Evolutionary conservation across 64 coral and sea anemone species (phyloP), one percentile per base, ranked within the genome.

Genomic region (Actinia equina): DNA sequence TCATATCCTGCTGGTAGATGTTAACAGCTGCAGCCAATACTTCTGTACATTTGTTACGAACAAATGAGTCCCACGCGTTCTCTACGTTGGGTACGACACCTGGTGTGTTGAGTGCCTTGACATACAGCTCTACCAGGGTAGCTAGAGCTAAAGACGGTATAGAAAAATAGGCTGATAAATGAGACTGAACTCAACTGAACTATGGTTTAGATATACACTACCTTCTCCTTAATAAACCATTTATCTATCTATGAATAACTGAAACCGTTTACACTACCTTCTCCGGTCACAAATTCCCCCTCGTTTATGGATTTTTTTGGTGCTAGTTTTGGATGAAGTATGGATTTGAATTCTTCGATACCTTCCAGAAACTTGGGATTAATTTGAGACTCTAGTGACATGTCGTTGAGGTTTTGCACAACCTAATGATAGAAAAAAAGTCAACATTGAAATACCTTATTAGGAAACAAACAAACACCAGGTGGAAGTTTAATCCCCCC

Each of bases 211-310:
- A n/a, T n/a, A n/a, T n/a, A n/a, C n/a, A n/a, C n/a, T n/a, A n/a
- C n/a, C n/a, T n/a, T n/a, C n/a, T n/a, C n/a, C n/a, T n/a, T n/a
- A n/a, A n/a, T n/a, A n/a, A n/a, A n/a, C n/a, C n/a, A n/a, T n/a
- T n/a, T n/a, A n/a, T n/a, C n/a, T n/a, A n/a, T n/a, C n/a, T n/a
- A n/a, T n/a, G n/a, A n/a, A n/a, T n/a, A n/a, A n/a, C n/a, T n/a
- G n/a, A n/a, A n/a, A n/a, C n/a, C n/a, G n/a, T n/a, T n/a, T n/a
- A 60, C 4, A 0, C 63, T 79, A 91, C 93, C 93, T 89, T 95
- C 89, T 37, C 93, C 93, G 51, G 93, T 91, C 14, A 95, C 89
- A 77, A 89, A 83, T 62, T 95, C 93, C 57, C 82, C 87, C 52
- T 92, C 87, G n/a, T 86, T 91, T 3, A 86, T 83, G 53, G 77